These are phyloP conservation scores for Hydractinia echinata DNA, from an alignment of 30 jellyfish, hydroid and myxozoan genomes.

Conservation along the genomic window DNA sequence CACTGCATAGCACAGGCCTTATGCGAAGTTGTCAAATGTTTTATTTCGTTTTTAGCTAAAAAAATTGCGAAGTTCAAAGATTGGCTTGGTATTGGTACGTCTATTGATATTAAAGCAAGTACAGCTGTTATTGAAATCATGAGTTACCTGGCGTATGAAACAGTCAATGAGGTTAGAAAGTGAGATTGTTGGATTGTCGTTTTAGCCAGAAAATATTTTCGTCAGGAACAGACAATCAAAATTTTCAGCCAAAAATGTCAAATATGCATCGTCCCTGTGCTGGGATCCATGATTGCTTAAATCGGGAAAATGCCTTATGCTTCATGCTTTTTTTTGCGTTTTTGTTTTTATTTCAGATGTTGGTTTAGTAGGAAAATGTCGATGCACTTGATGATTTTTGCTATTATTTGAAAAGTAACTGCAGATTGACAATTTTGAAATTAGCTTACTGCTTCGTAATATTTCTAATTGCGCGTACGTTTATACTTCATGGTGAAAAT, in stretches of 20 bases:
- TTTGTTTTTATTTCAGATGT: no score
- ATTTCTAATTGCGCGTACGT: no score
- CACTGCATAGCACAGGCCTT: not conserved
- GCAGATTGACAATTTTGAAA: not conserved
- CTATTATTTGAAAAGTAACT: not conserved
- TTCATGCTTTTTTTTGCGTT: no score
- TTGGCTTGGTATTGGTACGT: slow-evolving; percentile 91
- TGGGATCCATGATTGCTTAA: no score
- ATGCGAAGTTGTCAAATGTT: not conserved
- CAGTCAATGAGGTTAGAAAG: slow-evolving; percentile 80
- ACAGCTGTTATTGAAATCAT: slow-evolving; percentile 98
- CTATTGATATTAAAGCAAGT: slow-evolving; percentile 91
- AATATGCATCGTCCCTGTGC: no score
- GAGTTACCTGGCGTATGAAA: slow-evolving; percentile 94
- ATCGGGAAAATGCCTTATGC: no score
- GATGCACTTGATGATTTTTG: not conserved
- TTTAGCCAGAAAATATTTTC: no score
- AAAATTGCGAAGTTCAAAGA: slow-evolving; percentile 91
- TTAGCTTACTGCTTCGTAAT: not conserved
- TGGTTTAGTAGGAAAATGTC: no score
- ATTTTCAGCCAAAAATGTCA: no score
- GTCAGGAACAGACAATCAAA: no score
- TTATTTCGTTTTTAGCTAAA: slow-evolving; percentile 50
- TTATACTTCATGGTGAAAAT: no score
- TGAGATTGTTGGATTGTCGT: not conserved